Evolutionary conservation across 1,140 invertebrate species (phyloP).

Genomic region (Conus betulinus): DNA sequence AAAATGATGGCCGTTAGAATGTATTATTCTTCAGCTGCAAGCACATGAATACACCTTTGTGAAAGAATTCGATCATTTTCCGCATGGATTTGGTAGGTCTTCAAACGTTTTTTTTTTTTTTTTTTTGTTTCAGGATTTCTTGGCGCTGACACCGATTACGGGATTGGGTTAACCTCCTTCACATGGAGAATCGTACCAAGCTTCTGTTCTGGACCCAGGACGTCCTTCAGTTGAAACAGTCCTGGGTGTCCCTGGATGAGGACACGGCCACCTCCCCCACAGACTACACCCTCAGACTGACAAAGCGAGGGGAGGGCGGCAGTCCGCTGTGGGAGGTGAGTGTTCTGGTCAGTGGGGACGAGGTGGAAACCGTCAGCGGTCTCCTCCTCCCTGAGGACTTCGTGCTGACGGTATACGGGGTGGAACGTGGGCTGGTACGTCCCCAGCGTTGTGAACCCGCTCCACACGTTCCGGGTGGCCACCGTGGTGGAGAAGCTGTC

Average conservation of each 20-base stretch:
- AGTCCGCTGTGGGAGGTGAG: background rate
- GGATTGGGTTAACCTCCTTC: background rate
- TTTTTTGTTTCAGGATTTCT: background rate
- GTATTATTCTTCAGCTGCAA: no score
- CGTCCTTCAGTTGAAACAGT: background rate
- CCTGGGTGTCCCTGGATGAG: background rate
- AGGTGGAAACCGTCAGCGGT: background rate
- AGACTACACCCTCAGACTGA: background rate
- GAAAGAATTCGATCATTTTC: no score
- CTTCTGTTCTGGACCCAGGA: slow-evolving; percentile 26
- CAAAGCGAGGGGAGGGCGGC: background rate
- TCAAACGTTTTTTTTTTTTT: background rate
- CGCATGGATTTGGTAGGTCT: no score
- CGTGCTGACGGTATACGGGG: background rate
- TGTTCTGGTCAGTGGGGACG: background rate
- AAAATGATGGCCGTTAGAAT: no score
- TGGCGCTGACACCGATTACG: background rate
- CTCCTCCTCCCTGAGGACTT: background rate
- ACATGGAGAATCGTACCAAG: background rate
- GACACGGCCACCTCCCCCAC: background rate
- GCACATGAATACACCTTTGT: no score
- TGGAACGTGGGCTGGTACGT: slow-evolving; percentile 10
- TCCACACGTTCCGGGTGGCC: slow-evolving; percentile 30
- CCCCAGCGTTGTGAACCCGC: slow-evolving; percentile 14
- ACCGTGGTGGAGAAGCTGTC: slow-evolving; percentile 12